These are phyloP conservation scores for Micrastur ruficollis DNA, from an alignment of 2,797 vertebrate genomes.

Conservation along the genomic window DNA sequence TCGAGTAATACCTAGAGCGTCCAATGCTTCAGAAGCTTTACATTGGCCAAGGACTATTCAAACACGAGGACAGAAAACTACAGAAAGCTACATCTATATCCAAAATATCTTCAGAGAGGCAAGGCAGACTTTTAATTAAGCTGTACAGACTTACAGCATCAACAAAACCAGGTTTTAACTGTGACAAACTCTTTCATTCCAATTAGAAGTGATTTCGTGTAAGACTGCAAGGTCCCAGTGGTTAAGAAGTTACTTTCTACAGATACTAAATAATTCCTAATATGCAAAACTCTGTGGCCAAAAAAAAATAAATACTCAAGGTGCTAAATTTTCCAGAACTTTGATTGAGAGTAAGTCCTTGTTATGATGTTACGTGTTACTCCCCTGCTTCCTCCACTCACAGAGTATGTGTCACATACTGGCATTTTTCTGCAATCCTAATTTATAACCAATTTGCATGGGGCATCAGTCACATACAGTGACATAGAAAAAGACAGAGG, in stretches of 20 bases:
- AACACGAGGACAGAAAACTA: background rate
- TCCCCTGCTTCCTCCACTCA: background rate
- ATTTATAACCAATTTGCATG: background rate
- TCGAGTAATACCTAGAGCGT: background rate
- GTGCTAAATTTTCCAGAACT: background rate
- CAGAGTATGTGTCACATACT: fast-evolving
- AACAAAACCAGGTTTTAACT: background rate
- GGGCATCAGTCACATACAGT: background rate
- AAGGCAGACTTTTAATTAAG: background rate
- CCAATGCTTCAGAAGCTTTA: background rate
- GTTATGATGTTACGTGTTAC: fast-evolving
- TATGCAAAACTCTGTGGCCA: background rate
- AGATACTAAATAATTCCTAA: background rate
- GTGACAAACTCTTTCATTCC: background rate
- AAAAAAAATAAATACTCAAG: background rate
- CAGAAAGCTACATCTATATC: background rate
- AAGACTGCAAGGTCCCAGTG: background rate
- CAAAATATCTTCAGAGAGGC: background rate
- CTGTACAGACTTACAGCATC: background rate
- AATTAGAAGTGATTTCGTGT: background rate
- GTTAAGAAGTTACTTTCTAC: background rate
- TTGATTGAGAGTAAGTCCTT: background rate
- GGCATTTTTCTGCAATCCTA: background rate
- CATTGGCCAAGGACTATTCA: background rate
- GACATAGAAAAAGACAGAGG: background rate